phyloP scores from a whole-genome alignment of 2,797 vertebrate genomes.

The Chloroceryle amazona region DNA sequence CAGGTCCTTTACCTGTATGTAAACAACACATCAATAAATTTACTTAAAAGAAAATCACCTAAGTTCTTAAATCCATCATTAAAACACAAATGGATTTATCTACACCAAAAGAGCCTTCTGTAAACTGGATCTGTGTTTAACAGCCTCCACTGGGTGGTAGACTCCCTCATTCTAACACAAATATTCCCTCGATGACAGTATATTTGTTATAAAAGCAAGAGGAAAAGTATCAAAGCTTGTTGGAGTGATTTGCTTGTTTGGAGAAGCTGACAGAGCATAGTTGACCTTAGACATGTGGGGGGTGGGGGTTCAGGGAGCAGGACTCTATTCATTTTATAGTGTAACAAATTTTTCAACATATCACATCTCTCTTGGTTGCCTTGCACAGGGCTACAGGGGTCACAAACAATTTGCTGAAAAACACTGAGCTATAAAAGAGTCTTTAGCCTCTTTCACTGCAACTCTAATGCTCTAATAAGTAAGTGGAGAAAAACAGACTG shows the following conservation, averaged over 20 bases:
- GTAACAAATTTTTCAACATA: slow-evolving; percentile 56
- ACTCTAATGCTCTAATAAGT: slow-evolving; percentile 1
- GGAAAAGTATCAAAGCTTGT: slow-evolving; percentile 8
- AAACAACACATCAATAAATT: background rate
- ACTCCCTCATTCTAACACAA: background rate
- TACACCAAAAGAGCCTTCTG: background rate
- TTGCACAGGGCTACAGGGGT: background rate
- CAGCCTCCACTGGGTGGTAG: background rate
- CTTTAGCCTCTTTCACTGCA: slow-evolving; percentile 24
- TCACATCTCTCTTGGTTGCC: background rate
- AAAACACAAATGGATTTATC: background rate
- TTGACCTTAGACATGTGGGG: background rate
- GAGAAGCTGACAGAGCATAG: slow-evolving; percentile 23
- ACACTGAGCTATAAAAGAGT: background rate
- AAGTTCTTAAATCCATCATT: background rate
- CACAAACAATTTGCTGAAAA: slow-evolving; percentile 26
- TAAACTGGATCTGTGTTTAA: background rate
- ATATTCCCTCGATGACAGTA: background rate
- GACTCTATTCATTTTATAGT: slow-evolving; percentile 10
- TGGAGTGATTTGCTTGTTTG: slow-evolving; percentile 32
- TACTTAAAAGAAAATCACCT: background rate
- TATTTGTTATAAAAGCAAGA: slow-evolving; percentile 45
- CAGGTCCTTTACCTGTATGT: background rate
- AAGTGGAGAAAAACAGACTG: background rate
- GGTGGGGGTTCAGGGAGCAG: background rate